Conservation (phyloP, 2,888 invertebrate species). For the Epirrita christyi region DNA sequence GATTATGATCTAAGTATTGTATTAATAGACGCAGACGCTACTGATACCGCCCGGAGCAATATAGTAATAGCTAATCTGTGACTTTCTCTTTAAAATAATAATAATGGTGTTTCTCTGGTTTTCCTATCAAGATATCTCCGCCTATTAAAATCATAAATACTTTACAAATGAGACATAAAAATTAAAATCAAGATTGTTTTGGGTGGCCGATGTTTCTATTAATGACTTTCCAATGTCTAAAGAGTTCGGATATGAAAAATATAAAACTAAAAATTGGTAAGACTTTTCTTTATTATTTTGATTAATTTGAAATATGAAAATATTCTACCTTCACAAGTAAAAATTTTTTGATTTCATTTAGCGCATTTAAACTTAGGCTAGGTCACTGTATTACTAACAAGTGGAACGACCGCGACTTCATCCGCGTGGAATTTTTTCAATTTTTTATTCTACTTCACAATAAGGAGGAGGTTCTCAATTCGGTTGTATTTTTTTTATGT, state of each 20-base stretch:
- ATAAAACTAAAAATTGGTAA: too few relatives aligned
- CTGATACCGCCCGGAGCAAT: conserved; percentile 62
- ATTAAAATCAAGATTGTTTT: conserved; percentile 22
- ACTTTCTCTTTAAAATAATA: conserved; percentile 39
- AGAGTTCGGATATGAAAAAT: neutral
- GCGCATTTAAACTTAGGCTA: too few relatives aligned
- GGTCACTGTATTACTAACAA: too few relatives aligned
- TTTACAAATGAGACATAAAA: conserved; percentile 23
- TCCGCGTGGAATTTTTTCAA: too few relatives aligned
- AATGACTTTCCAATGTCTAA: neutral
- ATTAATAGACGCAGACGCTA: conserved; percentile 60
- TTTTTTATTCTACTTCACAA: too few relatives aligned
- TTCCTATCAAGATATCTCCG: conserved; percentile 26
- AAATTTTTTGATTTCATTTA: too few relatives aligned
- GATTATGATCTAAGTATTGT: conserved; percentile 58
- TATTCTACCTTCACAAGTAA: too few relatives aligned
- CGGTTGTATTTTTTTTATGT: too few relatives aligned
- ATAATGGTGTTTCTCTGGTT: conserved; percentile 46
- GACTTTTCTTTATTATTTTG: too few relatives aligned
- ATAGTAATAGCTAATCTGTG: conserved; percentile 36
- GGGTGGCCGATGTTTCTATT: conserved; percentile 21
- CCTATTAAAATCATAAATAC: conserved; percentile 16
- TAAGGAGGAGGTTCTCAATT: too few relatives aligned
- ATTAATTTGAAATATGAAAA: too few relatives aligned
- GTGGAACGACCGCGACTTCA: too few relatives aligned